These are phyloP conservation scores for Chaetodon auriga DNA, from an alignment of 2,113 vertebrate species.

Conservation along the genomic window DNA sequence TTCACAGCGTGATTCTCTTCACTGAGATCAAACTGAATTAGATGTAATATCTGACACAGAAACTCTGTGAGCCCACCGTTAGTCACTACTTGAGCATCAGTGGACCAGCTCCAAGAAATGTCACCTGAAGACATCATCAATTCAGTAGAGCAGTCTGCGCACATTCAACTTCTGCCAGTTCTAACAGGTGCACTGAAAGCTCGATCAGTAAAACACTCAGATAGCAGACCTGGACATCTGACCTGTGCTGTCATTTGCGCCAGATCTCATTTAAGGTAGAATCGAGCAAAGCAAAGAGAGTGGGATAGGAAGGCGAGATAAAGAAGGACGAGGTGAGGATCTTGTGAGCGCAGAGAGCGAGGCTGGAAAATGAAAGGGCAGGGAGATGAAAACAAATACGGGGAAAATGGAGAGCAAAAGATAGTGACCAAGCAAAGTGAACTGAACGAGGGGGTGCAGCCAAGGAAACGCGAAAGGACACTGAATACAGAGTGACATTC, in stretches of 20 bases:
- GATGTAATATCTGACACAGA: constrained; percentile 1
- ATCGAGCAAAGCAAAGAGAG: constrained; percentile 12
- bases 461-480: constrained; percentile 44
- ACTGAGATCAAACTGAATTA: constrained; percentile 8
- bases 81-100: neutral
- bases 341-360: neutral
- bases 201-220: neutral
- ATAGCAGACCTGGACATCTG: neutral
- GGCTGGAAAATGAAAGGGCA: constrained; percentile 34
- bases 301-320: neutral
- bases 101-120: neutral
- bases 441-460: neutral
- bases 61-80: constrained; percentile 5
- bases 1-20: neutral
- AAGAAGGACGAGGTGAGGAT: constrained; percentile 16
- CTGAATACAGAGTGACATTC: constrained; percentile 67
- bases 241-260: neutral
- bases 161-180: neutral
- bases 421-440: constrained; percentile 41
- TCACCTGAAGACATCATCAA: neutral
- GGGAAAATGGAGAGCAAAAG: constrained; percentile 51
- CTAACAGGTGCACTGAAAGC: constrained; percentile 8
- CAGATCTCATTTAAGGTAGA: neutral
- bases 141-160: neutral
- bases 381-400: constrained; percentile 42